Conservation (phyloP, 2,888 invertebrate genomes). For the Drosophila limbata region DNA sequence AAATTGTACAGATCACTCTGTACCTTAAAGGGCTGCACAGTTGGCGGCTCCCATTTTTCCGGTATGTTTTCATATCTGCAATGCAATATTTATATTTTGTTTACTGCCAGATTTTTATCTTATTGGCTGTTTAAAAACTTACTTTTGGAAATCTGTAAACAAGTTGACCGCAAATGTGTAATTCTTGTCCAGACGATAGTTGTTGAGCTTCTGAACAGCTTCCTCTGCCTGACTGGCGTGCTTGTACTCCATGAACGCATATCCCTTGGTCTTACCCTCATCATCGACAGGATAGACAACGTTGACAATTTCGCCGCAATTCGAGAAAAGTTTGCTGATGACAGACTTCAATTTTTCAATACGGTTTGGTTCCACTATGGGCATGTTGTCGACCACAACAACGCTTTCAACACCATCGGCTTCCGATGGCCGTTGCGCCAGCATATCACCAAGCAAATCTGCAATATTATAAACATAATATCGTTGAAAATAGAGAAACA, state of each 20-base stretch:
- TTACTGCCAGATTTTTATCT: too few species aligned
- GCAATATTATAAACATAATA: constrained; percentile 67
- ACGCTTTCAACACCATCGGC: constrained; percentile 98
- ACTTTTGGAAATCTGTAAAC: constrained; percentile 98
- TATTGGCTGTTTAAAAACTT: constrained; percentile 82
- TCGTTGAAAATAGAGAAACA: constrained; percentile 11
- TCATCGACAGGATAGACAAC: constrained; percentile 94
- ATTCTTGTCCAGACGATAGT: constrained; percentile 97
- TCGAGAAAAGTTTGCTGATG: constrained; percentile 95
- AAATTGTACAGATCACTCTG: constrained; percentile 97
- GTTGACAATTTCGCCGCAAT: constrained; percentile 94
- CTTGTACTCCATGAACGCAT: constrained; percentile 96
- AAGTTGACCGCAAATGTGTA: constrained; percentile 97
- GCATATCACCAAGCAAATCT: constrained; percentile 97
- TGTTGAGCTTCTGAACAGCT: constrained; percentile 95
- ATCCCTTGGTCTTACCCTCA: constrained; percentile 95
- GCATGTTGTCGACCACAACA: constrained; percentile 98
- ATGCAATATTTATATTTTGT: neutral
- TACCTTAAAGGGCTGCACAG: constrained; percentile 94
- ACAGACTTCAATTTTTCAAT: constrained; percentile 96
- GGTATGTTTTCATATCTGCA: constrained; percentile 93
- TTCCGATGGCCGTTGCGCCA: constrained; percentile 95
- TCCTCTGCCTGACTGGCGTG: constrained; percentile 93
- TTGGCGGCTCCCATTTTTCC: constrained; percentile 96
- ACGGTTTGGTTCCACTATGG: constrained; percentile 96